These are phyloP conservation scores for Ophraella communa DNA, from an alignment of 2,888 invertebrate species.

Conservation along the genomic window DNA sequence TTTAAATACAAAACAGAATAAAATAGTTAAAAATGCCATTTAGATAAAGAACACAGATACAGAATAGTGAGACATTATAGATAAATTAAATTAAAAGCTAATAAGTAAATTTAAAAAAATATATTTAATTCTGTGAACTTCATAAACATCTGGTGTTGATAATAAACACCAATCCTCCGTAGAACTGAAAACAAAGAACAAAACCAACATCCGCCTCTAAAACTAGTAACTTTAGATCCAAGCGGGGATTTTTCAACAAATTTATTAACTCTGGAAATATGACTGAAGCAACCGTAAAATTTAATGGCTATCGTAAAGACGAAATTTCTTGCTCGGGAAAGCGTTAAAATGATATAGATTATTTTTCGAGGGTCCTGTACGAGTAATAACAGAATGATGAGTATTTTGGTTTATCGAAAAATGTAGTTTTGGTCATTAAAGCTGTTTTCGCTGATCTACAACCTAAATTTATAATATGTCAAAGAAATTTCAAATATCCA, in stretches of 20 bases:
- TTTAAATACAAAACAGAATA: no score
- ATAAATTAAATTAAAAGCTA: no score
- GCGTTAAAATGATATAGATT: slow-evolving; percentile 48
- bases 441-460: no score
- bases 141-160: slow-evolving; percentile 3
- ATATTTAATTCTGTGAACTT: not conserved
- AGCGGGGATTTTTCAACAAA: slow-evolving; percentile 30
- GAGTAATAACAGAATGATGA: slow-evolving; percentile 48
- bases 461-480: no score
- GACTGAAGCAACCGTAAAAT: slow-evolving; percentile 40
- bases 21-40: no score
- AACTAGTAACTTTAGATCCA: slow-evolving; percentile 31
- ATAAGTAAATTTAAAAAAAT: not conserved
- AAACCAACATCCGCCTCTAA: slow-evolving; percentile 18
- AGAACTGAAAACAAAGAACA: slow-evolving; percentile 21
- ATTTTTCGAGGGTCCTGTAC: slow-evolving; percentile 25
- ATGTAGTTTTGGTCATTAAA: slow-evolving; percentile 55
- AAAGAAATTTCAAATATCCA: no score
- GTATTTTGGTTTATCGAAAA: slow-evolving; percentile 51
- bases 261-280: slow-evolving; percentile 37
- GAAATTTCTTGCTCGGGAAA: slow-evolving; percentile 41
- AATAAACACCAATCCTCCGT: slow-evolving; percentile 23
- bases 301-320: slow-evolving; percentile 48
- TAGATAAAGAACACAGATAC: no score
- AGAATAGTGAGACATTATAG: no score